phyloP scores from a whole-genome alignment of 2,888 invertebrate genomes.

The Cryptocheilus praepositus region DNA sequence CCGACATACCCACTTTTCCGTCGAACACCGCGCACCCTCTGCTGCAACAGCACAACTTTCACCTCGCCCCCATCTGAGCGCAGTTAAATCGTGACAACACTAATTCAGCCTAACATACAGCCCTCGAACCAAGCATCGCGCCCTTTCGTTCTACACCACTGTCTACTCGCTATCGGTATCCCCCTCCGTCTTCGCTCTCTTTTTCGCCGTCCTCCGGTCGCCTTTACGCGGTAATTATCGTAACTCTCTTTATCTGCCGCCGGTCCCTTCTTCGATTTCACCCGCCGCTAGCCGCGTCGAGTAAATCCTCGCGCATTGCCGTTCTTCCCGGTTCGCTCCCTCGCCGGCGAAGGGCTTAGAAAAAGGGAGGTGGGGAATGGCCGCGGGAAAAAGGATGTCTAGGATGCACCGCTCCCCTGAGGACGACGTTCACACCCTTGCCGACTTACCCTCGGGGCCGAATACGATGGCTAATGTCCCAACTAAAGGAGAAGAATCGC shows the following conservation, averaged over 20 bases:
- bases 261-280: slow-evolving; percentile 29
- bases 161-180: slow-evolving; percentile 10
- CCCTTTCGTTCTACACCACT: slow-evolving; percentile 7
- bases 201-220: not conserved
- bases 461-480: slow-evolving; percentile 35
- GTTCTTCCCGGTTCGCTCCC: slow-evolving; percentile 17
- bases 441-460: slow-evolving; percentile 23
- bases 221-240: slow-evolving; percentile 61
- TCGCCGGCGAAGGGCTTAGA: slow-evolving; percentile 4
- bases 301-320: slow-evolving; percentile 13
- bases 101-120: too few species aligned
- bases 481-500: slow-evolving; percentile 35
- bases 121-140: too few species aligned
- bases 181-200: slow-evolving; percentile 12
- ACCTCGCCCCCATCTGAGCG: too few species aligned
- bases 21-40: too few species aligned
- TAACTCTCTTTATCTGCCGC: slow-evolving; percentile 65
- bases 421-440: slow-evolving; percentile 46
- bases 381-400: slow-evolving; percentile 1
- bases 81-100: too few species aligned
- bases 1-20: too few species aligned
- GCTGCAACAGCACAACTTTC: too few species aligned
- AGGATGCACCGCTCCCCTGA: slow-evolving; percentile 33
- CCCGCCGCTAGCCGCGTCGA: slow-evolving; percentile 19
- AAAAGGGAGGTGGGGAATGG: not conserved